Base-by-base conservation (phyloP, 2,888 invertebrate genomes). In the Palloptera scutellata region DNA sequence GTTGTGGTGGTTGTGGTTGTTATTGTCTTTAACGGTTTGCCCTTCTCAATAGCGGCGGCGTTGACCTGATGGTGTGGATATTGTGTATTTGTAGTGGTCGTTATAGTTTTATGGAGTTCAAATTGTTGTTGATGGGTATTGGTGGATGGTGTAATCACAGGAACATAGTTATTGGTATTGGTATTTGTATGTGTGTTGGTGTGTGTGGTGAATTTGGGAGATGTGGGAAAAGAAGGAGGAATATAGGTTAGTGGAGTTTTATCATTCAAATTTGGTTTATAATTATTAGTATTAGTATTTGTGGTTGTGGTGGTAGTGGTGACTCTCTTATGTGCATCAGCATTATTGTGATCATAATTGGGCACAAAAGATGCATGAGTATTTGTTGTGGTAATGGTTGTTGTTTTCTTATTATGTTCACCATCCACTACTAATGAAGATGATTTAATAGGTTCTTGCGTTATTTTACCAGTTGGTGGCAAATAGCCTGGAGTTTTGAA, bases 381-480 rank as follows among this genome's bases (percentile, higher is more conserved):
- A 66, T 71, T 67, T 61, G 69, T 70, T 43, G 57, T 69, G 69
- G 64, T 61, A 15, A 30, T 58, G 40, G 72, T 68, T 62, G 61
- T 61, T 42, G 71, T 70, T 68, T 70, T 76, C 70, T 72, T 70
- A 64, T 78, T 73, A 67, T 71, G 67, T 60, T 68, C 70, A 72
- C 73, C 73, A 58, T 75, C 74, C 73, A 75, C 69, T 73, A 74
- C 74, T 66, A 77, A 75, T 69, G 71, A 66, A 70, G 78, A 73
- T 70, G 64, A 64, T 70, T 79, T 75, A 48, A 76, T 70, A 2
- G 86, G 86, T 61, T 86, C 86, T 64, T 73, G 60, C 20, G 57
- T 74, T 72, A 76, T 76, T 76, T 81, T 82, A 86, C 88, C 87
- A 72, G 87, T 85, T 61, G 81, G 81, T 72, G 80, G 83, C 77